Base-by-base conservation (phyloP, 2,888 invertebrate species). In the Mesorhabditis belari region DNA sequence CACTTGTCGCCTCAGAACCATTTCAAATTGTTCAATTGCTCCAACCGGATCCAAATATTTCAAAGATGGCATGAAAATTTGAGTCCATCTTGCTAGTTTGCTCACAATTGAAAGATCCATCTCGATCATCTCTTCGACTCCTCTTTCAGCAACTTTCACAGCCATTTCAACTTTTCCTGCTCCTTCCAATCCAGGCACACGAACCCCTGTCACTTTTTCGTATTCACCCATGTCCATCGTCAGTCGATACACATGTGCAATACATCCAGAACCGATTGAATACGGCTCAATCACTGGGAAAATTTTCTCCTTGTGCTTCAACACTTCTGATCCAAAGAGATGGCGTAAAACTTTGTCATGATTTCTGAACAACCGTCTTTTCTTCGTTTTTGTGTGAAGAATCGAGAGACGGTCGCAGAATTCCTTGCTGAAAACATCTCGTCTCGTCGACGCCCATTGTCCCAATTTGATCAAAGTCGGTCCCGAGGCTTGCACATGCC, bases 251-350 rank as follows among this genome's bases (percentile, higher is more conserved):
- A 84, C 84, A 81, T 85, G 85, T 19, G 84, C 85, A 66, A 85
- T 83, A 73, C 85, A 85, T 26, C 85, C 85, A 6, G 85, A 84
- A n/a, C 85, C 85, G 56, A 85, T 80, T 0, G 84, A 84, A 26
- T 76, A 68, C 24, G 73, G 72, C 27, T 81, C 76, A 63, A 85
- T 80, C 25, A 79, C 75, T 0, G 82, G 69, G 55, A 84, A 82
- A 6, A 83, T 72, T 0, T 50, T 53, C 5, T 63, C 28, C 51
- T 66, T 60, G 2, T 57, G 64, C 56, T 65, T 67, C 83, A 83
- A 83, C 17, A 63, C 59, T 19, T 64, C 67, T 50, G 64, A 58
- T 24, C 74, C 74, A 53, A 73, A 74, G 3, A 71, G 61, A 23
- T 66, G 64, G 29, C 67, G 56, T 0, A 74, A 49, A 5, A 70